Evolutionary conservation across 2,888 invertebrate genomes (phyloP).

Genomic region (Himalopsyche japonica): DNA sequence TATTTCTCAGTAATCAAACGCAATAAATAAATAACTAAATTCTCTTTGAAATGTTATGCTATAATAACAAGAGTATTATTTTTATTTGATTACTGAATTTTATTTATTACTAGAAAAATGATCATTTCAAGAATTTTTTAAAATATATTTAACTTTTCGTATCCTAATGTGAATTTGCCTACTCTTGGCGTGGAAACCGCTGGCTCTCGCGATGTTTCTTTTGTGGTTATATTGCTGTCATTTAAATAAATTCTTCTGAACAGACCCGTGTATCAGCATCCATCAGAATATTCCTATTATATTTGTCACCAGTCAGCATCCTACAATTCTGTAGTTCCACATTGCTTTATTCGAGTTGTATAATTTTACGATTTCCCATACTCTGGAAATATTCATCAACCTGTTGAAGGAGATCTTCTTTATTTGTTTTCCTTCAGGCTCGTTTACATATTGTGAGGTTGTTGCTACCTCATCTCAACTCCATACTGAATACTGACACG

Average conservation of each 20-base stretch:
- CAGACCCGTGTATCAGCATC: background rate
- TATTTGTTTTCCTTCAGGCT: background rate
- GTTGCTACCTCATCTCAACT: background rate
- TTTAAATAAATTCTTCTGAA: background rate
- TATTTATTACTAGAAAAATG: no score
- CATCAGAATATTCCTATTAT: background rate
- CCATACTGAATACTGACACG: background rate
- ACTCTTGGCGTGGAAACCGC: no score
- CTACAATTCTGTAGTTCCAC: background rate
- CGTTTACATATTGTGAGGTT: background rate
- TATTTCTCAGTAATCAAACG: no score
- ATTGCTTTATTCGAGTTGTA: background rate
- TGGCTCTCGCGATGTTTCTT: no score
- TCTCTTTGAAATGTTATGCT: no score
- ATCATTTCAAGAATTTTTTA: no score
- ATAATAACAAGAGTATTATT: no score
- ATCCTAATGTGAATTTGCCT: no score
- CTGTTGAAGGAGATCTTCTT: background rate
- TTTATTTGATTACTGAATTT: no score
- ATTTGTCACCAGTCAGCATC: background rate
- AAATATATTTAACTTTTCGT: no score
- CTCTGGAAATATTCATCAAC: background rate
- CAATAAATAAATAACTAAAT: no score
- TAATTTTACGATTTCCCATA: background rate
- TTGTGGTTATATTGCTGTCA: no score